Conservation (phyloP, 2,113 vertebrate genomes). For the Perccottus glenii region DNA sequence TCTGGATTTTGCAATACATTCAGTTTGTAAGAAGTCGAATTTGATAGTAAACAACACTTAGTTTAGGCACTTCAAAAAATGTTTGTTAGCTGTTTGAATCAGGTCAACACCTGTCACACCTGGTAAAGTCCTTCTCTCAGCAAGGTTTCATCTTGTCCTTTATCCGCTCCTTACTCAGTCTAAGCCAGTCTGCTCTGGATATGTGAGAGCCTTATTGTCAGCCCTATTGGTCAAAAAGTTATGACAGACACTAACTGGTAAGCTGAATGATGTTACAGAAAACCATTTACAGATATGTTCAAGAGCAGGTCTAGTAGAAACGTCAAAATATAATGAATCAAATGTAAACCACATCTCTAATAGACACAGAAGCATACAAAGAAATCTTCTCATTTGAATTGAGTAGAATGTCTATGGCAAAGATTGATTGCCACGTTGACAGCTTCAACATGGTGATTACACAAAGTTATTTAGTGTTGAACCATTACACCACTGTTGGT, state of each 20-base stretch:
- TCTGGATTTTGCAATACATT: too few relatives aligned
- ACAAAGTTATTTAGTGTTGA: constrained; percentile 44
- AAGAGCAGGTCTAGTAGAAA: neutral
- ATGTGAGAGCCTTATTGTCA: constrained; percentile 9
- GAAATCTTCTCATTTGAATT: constrained; percentile 42
- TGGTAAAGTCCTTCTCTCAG: constrained; percentile 53
- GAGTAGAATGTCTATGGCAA: constrained; percentile 6
- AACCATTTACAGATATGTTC: neutral
- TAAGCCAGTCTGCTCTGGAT: constrained; percentile 23
- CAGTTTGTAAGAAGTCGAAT: too few relatives aligned
- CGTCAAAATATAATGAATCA: constrained; percentile 8
- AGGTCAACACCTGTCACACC: constrained; percentile 59
- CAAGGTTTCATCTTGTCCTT: constrained; percentile 47
- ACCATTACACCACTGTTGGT: constrained; percentile 49
- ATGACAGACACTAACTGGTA: neutral
- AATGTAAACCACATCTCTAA: constrained; percentile 5
- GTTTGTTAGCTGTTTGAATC: constrained; percentile 24
- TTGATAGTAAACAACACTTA: too few relatives aligned
- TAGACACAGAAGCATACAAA: neutral
- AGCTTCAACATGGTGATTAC: constrained; percentile 43
- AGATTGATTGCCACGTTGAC: constrained; percentile 63
- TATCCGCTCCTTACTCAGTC: constrained; percentile 44
- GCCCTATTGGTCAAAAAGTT: neutral
- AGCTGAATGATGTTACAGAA: neutral
- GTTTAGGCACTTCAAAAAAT: neutral